Evolutionary conservation across 2,113 vertebrate genomes (phyloP).

Genomic region (Naja naja): DNA sequence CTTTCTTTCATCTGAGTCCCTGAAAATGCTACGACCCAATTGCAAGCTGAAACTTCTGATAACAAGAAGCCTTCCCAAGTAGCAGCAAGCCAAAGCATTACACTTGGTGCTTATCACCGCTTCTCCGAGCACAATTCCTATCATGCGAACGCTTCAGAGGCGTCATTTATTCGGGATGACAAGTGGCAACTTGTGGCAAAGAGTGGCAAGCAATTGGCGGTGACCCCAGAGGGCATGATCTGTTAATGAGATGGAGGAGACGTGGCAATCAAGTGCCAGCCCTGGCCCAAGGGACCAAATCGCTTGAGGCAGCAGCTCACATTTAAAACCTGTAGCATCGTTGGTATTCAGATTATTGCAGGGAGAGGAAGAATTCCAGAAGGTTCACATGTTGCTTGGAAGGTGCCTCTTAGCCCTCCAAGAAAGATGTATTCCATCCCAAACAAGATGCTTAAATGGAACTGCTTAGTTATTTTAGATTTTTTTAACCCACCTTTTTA

Average conservation of each 20-base stretch:
- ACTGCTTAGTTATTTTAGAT: neutral
- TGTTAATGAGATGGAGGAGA: neutral
- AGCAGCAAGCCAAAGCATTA: neutral
- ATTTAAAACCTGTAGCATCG: neutral
- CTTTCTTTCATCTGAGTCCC: neutral
- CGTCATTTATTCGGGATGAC: neutral
- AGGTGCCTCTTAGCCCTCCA: neutral
- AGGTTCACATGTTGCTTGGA: neutral
- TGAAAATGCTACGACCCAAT: neutral
- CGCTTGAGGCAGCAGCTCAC: neutral
- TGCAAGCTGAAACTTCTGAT: neutral
- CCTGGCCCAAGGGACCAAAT: neutral
- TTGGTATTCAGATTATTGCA: neutral
- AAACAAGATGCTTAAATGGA: neutral
- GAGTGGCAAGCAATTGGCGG: neutral
- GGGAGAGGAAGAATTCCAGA: neutral
- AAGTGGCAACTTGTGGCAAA: neutral
- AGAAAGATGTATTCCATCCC: neutral
- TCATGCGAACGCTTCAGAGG: neutral
- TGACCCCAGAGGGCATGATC: neutral
- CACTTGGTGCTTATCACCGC: neutral
- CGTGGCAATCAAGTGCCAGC: neutral
- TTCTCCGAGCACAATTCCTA: neutral
- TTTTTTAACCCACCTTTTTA: neutral
- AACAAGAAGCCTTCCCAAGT: neutral